These are phyloP conservation scores for Anaspis maculata DNA, from an alignment of 2,888 invertebrate species.

Conservation along the genomic window DNA sequence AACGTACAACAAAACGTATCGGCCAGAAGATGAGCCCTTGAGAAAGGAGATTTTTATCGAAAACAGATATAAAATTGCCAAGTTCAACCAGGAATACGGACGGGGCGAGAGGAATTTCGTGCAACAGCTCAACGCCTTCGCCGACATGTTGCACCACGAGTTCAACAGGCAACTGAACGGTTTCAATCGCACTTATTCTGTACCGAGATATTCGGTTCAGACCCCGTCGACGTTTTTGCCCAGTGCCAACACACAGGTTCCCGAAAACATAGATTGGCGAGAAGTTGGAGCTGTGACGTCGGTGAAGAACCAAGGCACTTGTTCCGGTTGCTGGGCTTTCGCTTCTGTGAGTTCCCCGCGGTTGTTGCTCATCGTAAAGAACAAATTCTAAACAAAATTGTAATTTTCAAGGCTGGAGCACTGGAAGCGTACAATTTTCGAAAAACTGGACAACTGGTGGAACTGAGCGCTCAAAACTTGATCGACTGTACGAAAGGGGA, in stretches of 20 bases:
- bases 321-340: conserved; percentile 40
- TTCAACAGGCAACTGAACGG: conserved; percentile 35
- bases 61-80: conserved; percentile 34
- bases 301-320: conserved; percentile 34
- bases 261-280: conserved; percentile 36
- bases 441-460: conserved; percentile 45
- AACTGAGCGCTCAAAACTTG: conserved; percentile 50
- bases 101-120: conserved; percentile 29
- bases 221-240: conserved; percentile 31
- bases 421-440: conserved; percentile 48
- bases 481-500: conserved; percentile 49
- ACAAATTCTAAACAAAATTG: too few relatives aligned
- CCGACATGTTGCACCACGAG: conserved; percentile 37
- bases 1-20: conserved; percentile 34
- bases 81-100: conserved; percentile 34
- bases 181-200: conserved; percentile 48
- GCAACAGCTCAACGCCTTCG: conserved; percentile 34
- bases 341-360: too few relatives aligned
- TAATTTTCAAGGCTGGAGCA: conserved; percentile 55
- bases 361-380: too few relatives aligned
- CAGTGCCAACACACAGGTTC: conserved; percentile 34
- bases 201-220: conserved; percentile 26
- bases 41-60: conserved; percentile 37
- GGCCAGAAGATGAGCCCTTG: conserved; percentile 29
- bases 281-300: conserved; percentile 36